Evolutionary conservation across 2,888 invertebrate species (phyloP), one percentile per base, ranked within the genome.

Genomic region (Panorpa germanica): DNA sequence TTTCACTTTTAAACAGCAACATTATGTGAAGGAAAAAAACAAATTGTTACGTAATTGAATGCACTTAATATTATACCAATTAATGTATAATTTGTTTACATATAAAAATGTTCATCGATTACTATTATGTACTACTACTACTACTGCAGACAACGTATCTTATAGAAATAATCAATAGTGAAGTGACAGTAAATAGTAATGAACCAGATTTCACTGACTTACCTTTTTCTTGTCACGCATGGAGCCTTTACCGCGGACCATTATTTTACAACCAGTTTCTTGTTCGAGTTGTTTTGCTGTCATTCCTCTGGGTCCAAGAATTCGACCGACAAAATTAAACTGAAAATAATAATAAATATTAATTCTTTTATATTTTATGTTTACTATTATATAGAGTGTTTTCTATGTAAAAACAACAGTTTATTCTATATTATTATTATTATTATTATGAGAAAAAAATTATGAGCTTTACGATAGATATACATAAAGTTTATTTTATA

Each of bases 161-260:
- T 10, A 10, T 10, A 9, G 25, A 10, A 7, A 9, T 9, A 25
- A 25, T 9, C 11, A n/a, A 25, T 8, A 8, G n/a, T 10, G 25
- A 10, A 15, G 12, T 28, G 4, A 12, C 12, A 18, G 12, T 10
- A 7, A 10, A 25, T 15, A 4, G 24, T 13, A n/a, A n/a, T n/a
- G 28, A n/a, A 11, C 14, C 11, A 33, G 19, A 15, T 12, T 11
- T n/a, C n/a, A n/a, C n/a, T n/a, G n/a, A 50, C 61, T 63, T 67
- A 95, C 96, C 86, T 96, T 96, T 65, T 91, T 90, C 69, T 95
- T 95, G 59, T 96, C 95, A 58, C 96, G 70, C 95, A 96, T 96
- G 36, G 95, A 95, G 39, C 96, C 96, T 61, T 91, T 91, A 54
- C 98, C 96, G 65, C 98, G 73, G 49, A 98, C 95, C 98, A 98